Evolutionary conservation across 2,888 invertebrate species (phyloP).

Genomic region (Homarus gammarus): DNA sequence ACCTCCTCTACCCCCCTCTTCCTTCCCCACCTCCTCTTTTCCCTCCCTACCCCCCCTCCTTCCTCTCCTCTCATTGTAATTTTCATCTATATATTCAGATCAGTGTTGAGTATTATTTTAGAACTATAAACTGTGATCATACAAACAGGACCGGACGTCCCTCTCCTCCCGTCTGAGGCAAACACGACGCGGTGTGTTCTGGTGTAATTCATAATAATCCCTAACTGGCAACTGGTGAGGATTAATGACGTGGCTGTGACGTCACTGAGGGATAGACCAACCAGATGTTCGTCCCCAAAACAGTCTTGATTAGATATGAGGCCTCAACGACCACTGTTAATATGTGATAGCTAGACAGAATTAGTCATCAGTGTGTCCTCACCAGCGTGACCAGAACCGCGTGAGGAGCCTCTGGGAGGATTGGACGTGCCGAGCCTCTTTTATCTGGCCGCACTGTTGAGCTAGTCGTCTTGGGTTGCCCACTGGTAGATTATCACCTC

Average conservation of each 20-base stretch:
- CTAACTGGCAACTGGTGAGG: too few species aligned
- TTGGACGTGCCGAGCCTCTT: neutral
- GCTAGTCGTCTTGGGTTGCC: neutral
- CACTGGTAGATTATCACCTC: too few species aligned
- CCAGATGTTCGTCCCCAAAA: too few species aligned
- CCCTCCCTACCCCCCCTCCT: neutral
- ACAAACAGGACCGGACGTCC: constrained; percentile 35
- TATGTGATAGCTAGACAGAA: neutral
- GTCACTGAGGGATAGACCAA: too few species aligned
- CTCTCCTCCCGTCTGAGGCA: neutral
- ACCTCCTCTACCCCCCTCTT: too few species aligned
- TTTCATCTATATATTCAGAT: constrained; percentile 30
- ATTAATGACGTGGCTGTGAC: too few species aligned
- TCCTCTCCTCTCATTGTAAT: constrained; percentile 11
- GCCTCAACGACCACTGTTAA: neutral
- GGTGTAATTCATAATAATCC: too few species aligned
- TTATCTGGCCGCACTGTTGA: constrained; percentile 23
- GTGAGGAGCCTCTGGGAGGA: neutral
- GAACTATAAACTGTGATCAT: constrained; percentile 65
- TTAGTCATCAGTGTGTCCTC: too few species aligned
- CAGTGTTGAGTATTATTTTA: constrained; percentile 54
- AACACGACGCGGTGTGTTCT: too few species aligned
- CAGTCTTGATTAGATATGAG: too few species aligned
- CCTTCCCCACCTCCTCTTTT: neutral
- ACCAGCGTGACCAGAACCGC: too few species aligned